Percentiles rank a stretch among this genome's conserved stretches.
Conservation (phyloP, 2,888 invertebrate species). For the Diogma glabrata region DNA sequence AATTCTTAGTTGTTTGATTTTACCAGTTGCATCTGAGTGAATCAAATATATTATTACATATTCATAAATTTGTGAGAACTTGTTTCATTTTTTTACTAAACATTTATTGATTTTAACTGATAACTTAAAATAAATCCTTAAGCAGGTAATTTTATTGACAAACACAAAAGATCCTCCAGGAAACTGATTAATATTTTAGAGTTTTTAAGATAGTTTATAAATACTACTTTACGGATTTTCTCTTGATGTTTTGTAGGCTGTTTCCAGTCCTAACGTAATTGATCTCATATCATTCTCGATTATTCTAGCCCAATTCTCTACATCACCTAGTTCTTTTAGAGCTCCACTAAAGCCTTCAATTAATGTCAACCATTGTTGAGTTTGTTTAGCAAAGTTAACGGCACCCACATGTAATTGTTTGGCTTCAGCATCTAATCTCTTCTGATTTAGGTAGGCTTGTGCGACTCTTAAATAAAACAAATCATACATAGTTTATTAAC, state of each 20-base stretch:
- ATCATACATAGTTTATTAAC: too few species aligned
- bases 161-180: too few species aligned
- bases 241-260: constrained; percentile 72
- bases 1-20: too few species aligned
- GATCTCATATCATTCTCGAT: constrained; percentile 94
- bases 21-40: too few species aligned
- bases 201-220: too few species aligned
- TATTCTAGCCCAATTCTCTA: constrained; percentile 95
- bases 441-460: constrained; percentile 96
- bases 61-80: too few species aligned
- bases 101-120: too few species aligned
- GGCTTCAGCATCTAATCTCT: constrained; percentile 93
- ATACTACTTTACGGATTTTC: constrained; percentile 29
- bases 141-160: too few species aligned
- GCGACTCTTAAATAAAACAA: constrained; percentile 60
- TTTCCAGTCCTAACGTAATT: constrained; percentile 82
- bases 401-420: constrained; percentile 91
- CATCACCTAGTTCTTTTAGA: constrained; percentile 93
- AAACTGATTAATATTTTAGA: too few species aligned
- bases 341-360: constrained; percentile 80
- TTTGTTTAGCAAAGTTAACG: constrained; percentile 90
- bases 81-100: too few species aligned
- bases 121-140: too few species aligned
- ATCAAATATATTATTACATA: too few species aligned
- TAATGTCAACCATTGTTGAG: constrained; percentile 90